Conservation (phyloP, 2,888 invertebrate species). For the Luperina nickerlii region DNA sequence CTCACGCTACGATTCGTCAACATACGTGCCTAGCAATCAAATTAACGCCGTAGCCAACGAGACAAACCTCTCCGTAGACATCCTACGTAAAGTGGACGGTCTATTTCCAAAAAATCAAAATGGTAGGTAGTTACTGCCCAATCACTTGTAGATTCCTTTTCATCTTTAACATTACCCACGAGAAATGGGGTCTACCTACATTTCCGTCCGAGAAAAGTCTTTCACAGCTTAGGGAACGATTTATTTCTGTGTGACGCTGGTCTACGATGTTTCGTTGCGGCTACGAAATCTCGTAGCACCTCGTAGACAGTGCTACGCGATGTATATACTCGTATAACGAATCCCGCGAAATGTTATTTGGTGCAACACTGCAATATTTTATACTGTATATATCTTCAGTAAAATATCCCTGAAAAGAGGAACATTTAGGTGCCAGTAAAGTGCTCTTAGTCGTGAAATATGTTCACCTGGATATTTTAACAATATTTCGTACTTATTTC, state of each 20-base stretch:
- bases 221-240: not conserved
- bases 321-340: not conserved
- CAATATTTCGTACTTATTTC: not conserved
- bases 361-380: slow-evolving; percentile 26
- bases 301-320: slow-evolving; percentile 24
- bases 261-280: slow-evolving; percentile 17
- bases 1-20: accelerated
- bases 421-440: slow-evolving; percentile 22
- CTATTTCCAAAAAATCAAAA: too few species aligned
- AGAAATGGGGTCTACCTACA: not conserved
- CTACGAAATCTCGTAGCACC: slow-evolving; percentile 50
- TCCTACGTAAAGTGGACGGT: not conserved
- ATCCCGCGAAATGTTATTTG: slow-evolving; percentile 15
- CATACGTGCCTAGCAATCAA: not conserved
- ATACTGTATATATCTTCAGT: slow-evolving; percentile 14
- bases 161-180: not conserved
- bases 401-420: slow-evolving; percentile 26
- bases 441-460: slow-evolving; percentile 27
- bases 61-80: not conserved
- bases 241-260: not conserved
- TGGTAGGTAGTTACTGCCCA: not conserved
- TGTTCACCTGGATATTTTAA: slow-evolving; percentile 28
- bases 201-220: not conserved
- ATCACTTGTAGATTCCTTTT: not conserved
- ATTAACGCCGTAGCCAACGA: too few species aligned